Evolutionary conservation across 2,888 invertebrate genomes (phyloP), one percentile per base, ranked within the genome.

Genomic region (Lacanobia oleracea): DNA sequence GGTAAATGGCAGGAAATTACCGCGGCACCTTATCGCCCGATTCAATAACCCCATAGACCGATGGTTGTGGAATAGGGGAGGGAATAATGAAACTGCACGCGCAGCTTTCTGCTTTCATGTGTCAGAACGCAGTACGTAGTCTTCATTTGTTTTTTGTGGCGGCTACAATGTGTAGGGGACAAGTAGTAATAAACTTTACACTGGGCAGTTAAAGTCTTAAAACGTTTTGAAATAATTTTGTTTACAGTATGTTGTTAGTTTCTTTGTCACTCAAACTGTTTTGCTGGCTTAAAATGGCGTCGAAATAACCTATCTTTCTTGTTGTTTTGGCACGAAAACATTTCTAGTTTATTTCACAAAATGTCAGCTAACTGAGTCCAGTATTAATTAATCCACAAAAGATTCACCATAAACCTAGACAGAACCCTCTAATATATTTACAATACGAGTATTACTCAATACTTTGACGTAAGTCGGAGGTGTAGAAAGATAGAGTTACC

Each of bases 1-100:
- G 88, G 92, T 93, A 94, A 95, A 96, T 95, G 94, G 93, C 92
- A 91, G 94, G 94, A 94, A 95, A 95, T 95, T 94, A 95, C 95
- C 86, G 93, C 86, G 93, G 90, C 92, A 93, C 94, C 95, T 96
- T 95, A 95, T 95, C 95, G 93, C 92, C 84, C 91, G 91, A 95
- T 95, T 96, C 95, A 96, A 96, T 96, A 94, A 95, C 93, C 91
- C 91, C 91, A 89, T 92, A 91, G 91, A 90, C 88, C 88, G 51
- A 63, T 87, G 50, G 66, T 16, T 40, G 62, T 67, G 68, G 37
- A 59, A 21, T 54, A 84, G 87, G 89, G 93, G 92, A 90, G 92
- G 88, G 91, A 90, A 95, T 94, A 95, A 95, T 95, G 93, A 94
- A 95, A 95, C 91, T 95, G 95, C 95, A 95, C 91, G 93, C 91